A percentile compares a stretch with the other conserved stretches of the same genome.
phyloP scores from a whole-genome alignment of 2,113 vertebrate genomes.

The Gymnogyps californianus region DNA sequence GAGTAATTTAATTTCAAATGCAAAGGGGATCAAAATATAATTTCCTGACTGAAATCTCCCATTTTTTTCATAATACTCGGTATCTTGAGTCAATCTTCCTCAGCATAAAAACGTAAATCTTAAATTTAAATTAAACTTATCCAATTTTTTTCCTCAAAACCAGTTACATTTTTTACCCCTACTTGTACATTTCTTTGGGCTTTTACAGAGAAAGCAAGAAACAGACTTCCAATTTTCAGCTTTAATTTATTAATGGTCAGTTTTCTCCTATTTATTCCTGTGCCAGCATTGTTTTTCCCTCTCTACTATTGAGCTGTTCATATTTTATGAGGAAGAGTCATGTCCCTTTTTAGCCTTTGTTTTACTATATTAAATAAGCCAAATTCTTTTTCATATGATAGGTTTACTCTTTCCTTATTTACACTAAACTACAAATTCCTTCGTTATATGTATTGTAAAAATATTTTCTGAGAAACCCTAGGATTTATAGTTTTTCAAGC shows the following conservation, averaged over 20 bases:
- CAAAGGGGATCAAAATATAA: not conserved
- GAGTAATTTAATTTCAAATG: not conserved
- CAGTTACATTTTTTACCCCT: not conserved
- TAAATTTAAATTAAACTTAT: not conserved
- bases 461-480: not conserved
- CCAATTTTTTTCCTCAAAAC: accelerated
- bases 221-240: not conserved
- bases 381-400: not conserved
- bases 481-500: not conserved
- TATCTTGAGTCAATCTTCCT: not conserved
- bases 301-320: not conserved
- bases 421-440: not conserved
- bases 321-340: not conserved
- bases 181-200: not conserved
- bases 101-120: not conserved
- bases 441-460: not conserved
- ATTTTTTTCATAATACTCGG: accelerated
- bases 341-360: not conserved
- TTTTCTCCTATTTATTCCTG: not conserved
- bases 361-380: not conserved
- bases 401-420: not conserved
- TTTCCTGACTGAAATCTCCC: not conserved
- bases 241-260: not conserved
- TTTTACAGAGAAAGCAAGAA: not conserved
- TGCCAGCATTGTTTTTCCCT: constrained; percentile 18